These are phyloP conservation scores for Oligia fasciuncula DNA, from an alignment of 2,888 invertebrate genomes.

Conservation along the genomic window DNA sequence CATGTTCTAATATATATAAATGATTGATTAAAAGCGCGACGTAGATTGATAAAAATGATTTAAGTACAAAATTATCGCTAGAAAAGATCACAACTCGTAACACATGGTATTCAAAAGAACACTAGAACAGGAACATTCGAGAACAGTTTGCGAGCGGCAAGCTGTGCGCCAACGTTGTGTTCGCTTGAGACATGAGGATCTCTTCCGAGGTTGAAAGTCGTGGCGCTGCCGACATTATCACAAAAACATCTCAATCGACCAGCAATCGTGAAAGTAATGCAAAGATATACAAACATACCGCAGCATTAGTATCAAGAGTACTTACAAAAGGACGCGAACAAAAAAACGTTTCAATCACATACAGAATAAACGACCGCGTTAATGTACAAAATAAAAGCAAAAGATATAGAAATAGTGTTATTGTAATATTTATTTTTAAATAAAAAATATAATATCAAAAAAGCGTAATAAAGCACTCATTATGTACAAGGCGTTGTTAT, in stretches of 20 bases:
- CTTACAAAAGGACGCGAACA: constrained; percentile 34
- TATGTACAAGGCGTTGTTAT: constrained; percentile 79
- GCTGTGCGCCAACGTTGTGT: neutral
- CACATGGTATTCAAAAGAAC: constrained; percentile 19
- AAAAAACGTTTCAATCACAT: constrained; percentile 53
- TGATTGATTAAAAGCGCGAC: constrained; percentile 29
- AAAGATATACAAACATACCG: constrained; percentile 27
- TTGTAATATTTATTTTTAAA: constrained; percentile 73
- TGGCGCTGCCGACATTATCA: constrained; percentile 47
- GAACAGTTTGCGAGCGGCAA: constrained; percentile 44
- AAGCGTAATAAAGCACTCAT: constrained; percentile 88
- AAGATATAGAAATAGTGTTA: constrained; percentile 76
- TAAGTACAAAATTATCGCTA: constrained; percentile 53
- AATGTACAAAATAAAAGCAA: constrained; percentile 77
- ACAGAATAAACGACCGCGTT: constrained; percentile 55
- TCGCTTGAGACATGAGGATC: neutral
- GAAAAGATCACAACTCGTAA: constrained; percentile 47
- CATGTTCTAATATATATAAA: constrained; percentile 13
- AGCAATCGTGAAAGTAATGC: constrained; percentile 51
- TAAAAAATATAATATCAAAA: constrained; percentile 83
- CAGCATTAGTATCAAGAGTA: constrained; percentile 50
- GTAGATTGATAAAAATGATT: constrained; percentile 35
- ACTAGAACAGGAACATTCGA: constrained; percentile 12
- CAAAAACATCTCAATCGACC: constrained; percentile 31
- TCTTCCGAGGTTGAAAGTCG: constrained; percentile 16